Conservation (phyloP, 2,797 vertebrate genomes). For the Benthosema pterotum region DNA sequence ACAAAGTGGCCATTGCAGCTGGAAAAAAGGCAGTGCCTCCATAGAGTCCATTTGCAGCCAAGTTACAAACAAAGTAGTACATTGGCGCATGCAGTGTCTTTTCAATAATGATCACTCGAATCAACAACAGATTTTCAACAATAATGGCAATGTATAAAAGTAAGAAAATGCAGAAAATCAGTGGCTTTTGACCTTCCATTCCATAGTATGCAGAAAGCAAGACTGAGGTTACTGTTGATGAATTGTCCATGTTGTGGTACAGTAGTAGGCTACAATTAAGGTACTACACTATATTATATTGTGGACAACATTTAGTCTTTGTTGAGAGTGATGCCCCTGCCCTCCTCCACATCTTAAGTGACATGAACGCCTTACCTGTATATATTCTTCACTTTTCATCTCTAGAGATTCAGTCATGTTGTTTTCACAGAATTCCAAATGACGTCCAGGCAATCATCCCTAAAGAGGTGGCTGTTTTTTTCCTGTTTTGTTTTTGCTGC, state of each 20-base stretch:
- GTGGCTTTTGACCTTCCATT: conserved; percentile 38
- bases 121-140: conserved; percentile 40
- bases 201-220: conserved; percentile 46
- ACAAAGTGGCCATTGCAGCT: conserved; percentile 38
- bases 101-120: conserved; percentile 46
- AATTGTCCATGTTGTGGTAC: conserved; percentile 42
- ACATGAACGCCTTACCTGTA: conserved; percentile 8
- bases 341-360: not conserved
- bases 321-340: not conserved
- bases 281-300: not conserved
- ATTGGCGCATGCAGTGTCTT: conserved; percentile 61
- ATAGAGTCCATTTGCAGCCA: conserved; percentile 55
- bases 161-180: conserved; percentile 58
- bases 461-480: no score
- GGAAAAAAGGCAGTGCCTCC: conserved; percentile 57
- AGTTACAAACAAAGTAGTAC: conserved; percentile 60
- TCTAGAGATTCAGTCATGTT: conserved; percentile 5
- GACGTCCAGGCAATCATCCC: not conserved
- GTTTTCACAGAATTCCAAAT: conserved; percentile 8
- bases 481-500: not conserved
- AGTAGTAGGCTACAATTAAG: not conserved
- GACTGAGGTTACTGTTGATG: conserved; percentile 43
- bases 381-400: not conserved
- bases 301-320: not conserved
- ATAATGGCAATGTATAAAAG: conserved; percentile 51